Evolutionary conservation across 2,797 vertebrate genomes (phyloP).

Genomic region (Coilia nasus): DNA sequence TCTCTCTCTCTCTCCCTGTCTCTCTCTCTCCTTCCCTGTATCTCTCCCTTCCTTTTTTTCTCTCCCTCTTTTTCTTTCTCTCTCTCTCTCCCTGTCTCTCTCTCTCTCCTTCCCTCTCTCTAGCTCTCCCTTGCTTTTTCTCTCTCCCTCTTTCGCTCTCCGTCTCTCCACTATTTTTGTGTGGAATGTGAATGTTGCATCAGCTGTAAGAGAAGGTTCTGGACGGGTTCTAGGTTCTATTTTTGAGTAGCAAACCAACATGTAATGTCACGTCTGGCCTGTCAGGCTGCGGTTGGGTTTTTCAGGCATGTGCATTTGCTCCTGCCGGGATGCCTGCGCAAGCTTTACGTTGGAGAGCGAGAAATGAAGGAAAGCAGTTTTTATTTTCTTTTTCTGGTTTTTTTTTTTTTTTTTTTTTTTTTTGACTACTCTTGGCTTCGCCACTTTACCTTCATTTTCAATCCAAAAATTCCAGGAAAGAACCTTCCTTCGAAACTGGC

Average conservation of each 20-base stretch:
- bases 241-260: conserved; percentile 29
- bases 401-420: not conserved
- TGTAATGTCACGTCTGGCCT: conserved; percentile 34
- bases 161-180: not conserved
- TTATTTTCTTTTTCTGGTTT: not conserved
- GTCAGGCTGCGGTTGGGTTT: not conserved
- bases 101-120: no score
- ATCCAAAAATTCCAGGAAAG: conserved; percentile 56
- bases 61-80: no score
- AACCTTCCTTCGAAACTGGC: conserved; percentile 49
- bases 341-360: conserved; percentile 20
- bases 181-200: conserved; percentile 31
- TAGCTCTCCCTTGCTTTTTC: no score
- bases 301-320: conserved; percentile 16
- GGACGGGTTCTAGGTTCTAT: conserved; percentile 22
- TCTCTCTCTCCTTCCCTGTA: no score
- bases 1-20: no score
- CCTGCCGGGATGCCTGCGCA: conserved; percentile 8
- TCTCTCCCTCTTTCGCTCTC: no score
- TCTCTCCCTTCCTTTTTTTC: no score
- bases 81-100: no score
- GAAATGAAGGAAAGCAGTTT: not conserved
- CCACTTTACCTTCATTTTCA: conserved; percentile 25
- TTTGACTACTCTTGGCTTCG: not conserved
- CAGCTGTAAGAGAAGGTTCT: not conserved